These are phyloP conservation scores for Brachionus rotundiformis DNA, from an alignment of 1,140 invertebrate species.

Conservation along the genomic window DNA sequence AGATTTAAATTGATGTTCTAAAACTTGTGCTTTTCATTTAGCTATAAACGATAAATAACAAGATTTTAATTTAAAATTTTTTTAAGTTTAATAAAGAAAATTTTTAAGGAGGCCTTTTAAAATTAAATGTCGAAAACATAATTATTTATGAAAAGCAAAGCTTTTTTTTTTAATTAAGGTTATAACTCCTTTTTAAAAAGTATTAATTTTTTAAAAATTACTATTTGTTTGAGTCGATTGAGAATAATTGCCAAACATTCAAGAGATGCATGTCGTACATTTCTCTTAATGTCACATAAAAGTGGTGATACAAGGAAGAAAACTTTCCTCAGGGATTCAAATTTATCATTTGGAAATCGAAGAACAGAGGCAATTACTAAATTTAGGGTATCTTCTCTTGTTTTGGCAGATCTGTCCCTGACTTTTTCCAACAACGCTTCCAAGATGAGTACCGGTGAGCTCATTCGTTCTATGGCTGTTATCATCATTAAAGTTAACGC, in stretches of 20 bases:
- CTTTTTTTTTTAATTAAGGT: neutral
- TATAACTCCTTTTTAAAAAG: too few relatives aligned
- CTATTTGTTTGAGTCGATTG: slow-evolving; percentile 67
- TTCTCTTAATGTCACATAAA: slow-evolving; percentile 71
- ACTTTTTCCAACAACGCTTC: slow-evolving; percentile 70
- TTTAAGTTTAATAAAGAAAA: too few relatives aligned
- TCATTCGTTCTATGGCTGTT: slow-evolving; percentile 70
- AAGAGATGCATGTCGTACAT: slow-evolving; percentile 76
- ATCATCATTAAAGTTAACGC: slow-evolving; percentile 68
- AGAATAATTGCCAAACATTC: slow-evolving; percentile 77
- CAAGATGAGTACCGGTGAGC: slow-evolving; percentile 68
- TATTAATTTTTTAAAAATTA: slow-evolving; percentile 56
- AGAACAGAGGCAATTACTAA: slow-evolving; percentile 75
- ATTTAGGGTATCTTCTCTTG: slow-evolving; percentile 76
- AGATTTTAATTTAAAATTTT: too few relatives aligned
- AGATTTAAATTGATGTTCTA: too few relatives aligned
- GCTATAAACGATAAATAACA: too few relatives aligned
- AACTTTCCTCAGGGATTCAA: slow-evolving; percentile 70
- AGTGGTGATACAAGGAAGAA: slow-evolving; percentile 67
- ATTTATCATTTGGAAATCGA: slow-evolving; percentile 78
- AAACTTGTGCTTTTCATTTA: too few relatives aligned
- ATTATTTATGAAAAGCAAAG: neutral
- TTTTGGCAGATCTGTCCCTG: slow-evolving; percentile 70
- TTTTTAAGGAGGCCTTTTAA: too few relatives aligned
- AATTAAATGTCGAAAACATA: too few relatives aligned